Percentiles rank a stretch among this genome's conserved stretches.
These are phyloP conservation scores for Pelobates fuscus DNA, from an alignment of 2,113 vertebrate genomes.

Conservation along the genomic window DNA sequence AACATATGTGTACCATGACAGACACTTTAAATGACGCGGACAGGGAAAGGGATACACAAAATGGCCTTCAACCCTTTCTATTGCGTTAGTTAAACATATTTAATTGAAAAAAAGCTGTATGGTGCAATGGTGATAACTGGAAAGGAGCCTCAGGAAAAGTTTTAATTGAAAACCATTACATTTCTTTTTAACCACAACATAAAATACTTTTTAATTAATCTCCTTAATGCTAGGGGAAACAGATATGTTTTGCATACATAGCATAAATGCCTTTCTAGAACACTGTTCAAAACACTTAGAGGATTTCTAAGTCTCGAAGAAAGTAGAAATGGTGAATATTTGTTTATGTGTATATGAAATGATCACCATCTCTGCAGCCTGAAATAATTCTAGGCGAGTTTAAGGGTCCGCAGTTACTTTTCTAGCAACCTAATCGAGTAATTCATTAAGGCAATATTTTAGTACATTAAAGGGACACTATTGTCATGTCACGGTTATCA, in stretches of 20 bases:
- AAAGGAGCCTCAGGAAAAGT: slow-evolving; percentile 29
- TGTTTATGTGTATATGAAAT: slow-evolving; percentile 11
- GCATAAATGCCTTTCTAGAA: background rate
- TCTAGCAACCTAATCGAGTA: too few relatives aligned
- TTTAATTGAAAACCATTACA: slow-evolving; percentile 45
- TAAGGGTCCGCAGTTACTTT: too few relatives aligned
- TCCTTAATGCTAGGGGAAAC: background rate
- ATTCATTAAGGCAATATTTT: too few relatives aligned
- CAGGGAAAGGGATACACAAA: too few relatives aligned
- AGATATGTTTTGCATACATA: background rate
- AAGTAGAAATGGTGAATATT: background rate
- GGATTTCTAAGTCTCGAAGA: background rate
- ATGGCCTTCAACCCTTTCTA: background rate
- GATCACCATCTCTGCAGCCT: background rate
- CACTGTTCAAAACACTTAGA: slow-evolving; percentile 26
- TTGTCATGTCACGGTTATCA: too few relatives aligned
- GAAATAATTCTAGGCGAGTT: slow-evolving; percentile 8
- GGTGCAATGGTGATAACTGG: slow-evolving; percentile 15
- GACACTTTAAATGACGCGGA: too few relatives aligned
- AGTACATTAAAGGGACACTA: too few relatives aligned
- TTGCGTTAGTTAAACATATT: slow-evolving; percentile 22
- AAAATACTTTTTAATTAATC: slow-evolving; percentile 41
- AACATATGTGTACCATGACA: too few relatives aligned
- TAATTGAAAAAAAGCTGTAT: slow-evolving; percentile 16
- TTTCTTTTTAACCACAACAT: slow-evolving; percentile 16